phyloP scores from a whole-genome alignment of 2,113 vertebrate species.

The Gallinago media region DNA sequence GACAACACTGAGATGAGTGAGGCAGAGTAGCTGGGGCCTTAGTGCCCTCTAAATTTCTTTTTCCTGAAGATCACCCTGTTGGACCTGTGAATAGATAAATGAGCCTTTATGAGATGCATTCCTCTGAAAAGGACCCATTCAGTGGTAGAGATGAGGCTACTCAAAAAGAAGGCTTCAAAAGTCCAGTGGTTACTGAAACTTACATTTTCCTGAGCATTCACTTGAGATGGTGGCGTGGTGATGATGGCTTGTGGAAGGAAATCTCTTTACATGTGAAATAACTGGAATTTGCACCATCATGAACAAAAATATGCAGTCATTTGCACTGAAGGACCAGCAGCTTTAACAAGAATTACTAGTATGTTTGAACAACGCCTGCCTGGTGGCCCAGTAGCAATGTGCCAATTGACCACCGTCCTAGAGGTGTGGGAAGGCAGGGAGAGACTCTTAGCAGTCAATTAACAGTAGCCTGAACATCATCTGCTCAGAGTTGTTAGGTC shows the following conservation, averaged over 20 bases:
- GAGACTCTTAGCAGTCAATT: background rate
- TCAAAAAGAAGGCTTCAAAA: background rate
- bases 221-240: background rate
- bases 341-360: background rate
- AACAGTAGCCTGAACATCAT: background rate
- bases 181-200: background rate
- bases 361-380: background rate
- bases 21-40: background rate
- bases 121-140: background rate
- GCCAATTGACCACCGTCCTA: background rate
- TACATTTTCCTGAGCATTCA: background rate
- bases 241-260: background rate
- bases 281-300: background rate
- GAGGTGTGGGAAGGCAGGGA: background rate
- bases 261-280: background rate
- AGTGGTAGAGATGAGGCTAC: background rate
- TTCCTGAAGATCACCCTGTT: background rate
- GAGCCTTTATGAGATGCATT: background rate
- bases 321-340: background rate
- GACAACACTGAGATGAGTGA: background rate
- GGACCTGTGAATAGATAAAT: background rate
- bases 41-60: background rate
- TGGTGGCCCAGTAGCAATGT: background rate
- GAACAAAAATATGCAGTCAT: background rate
- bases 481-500: background rate